These are phyloP conservation scores for Seriola dumerili DNA, from an alignment of 2,113 vertebrate genomes.

Conservation along the genomic window DNA sequence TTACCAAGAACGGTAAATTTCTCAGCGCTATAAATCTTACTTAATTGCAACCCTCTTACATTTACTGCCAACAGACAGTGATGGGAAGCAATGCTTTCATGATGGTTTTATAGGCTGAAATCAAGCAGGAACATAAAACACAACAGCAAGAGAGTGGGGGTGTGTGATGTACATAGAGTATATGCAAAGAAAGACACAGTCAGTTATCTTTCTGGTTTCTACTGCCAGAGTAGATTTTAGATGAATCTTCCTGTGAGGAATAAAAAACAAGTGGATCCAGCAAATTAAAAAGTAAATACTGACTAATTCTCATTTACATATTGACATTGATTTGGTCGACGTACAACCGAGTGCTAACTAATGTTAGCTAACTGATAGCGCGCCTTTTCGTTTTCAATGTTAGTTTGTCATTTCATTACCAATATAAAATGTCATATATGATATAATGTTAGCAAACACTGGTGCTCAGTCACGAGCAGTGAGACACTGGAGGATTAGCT, in stretches of 20 bases:
- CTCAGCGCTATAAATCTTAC: conserved; percentile 69
- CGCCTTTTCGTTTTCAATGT: too few species aligned
- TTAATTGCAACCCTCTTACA: conserved; percentile 68
- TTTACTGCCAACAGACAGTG: conserved; percentile 40
- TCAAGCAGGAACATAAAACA: background rate
- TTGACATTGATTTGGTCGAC: too few species aligned
- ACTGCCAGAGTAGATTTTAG: background rate
- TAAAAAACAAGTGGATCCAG: background rate
- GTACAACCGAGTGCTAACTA: too few species aligned
- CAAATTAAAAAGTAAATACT: background rate
- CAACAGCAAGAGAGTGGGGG: background rate
- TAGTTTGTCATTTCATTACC: too few species aligned
- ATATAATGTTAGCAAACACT: too few species aligned
- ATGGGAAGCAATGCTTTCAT: conserved; percentile 43
- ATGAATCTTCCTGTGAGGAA: background rate
- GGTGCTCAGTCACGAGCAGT: too few species aligned
- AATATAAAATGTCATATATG: too few species aligned
- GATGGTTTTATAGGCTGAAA: conserved; percentile 20
- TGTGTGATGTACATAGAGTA: background rate
- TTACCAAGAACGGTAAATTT: conserved; percentile 50
- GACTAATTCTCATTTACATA: too few species aligned
- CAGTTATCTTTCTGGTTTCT: background rate
- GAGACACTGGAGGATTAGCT: too few species aligned
- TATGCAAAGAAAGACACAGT: background rate
- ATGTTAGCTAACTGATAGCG: too few species aligned